Evolutionary conservation across 2,797 vertebrate genomes (phyloP).

Genomic region (Hippoglossus hippoglossus): DNA sequence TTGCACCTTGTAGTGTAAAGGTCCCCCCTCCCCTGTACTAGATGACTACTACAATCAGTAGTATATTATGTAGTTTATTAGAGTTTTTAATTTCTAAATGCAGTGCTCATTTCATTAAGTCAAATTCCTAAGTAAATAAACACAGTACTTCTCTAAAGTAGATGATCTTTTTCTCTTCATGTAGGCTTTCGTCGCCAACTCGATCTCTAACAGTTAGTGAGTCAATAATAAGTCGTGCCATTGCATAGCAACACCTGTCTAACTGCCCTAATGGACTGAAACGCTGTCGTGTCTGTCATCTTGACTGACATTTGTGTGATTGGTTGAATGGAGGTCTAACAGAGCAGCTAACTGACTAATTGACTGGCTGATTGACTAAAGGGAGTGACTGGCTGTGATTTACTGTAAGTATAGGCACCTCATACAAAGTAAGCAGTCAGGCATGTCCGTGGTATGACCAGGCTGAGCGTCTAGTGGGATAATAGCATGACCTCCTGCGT

Average conservation of each 20-base stretch:
- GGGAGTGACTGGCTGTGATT: conserved; percentile 37
- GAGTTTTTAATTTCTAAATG: no score
- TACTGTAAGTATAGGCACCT: conserved; percentile 20
- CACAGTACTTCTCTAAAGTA: neutral
- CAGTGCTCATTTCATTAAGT: no score
- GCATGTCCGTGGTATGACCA: conserved; percentile 31
- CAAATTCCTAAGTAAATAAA: neutral
- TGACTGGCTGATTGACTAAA: conserved; percentile 47
- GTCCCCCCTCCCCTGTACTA: no score
- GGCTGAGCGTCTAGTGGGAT: conserved; percentile 35
- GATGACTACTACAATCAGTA: no score
- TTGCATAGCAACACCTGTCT: conserved; percentile 24
- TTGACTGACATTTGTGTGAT: conserved; percentile 17
- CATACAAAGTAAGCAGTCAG: conserved; percentile 33
- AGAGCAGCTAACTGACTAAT: conserved; percentile 43
- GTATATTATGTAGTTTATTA: no score
- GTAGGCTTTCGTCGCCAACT: neutral
- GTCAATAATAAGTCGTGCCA: conserved; percentile 16
- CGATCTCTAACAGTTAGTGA: conserved; percentile 8
- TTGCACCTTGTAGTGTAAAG: no score
- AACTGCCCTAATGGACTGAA: conserved; percentile 53
- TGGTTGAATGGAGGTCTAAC: conserved; percentile 38
- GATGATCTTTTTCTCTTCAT: neutral
- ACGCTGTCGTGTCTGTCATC: conserved; percentile 38
- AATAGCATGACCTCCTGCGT: conserved; percentile 39